Base-by-base conservation (phyloP, 2,797 vertebrate genomes). In the Poecilia velifera region DNA sequence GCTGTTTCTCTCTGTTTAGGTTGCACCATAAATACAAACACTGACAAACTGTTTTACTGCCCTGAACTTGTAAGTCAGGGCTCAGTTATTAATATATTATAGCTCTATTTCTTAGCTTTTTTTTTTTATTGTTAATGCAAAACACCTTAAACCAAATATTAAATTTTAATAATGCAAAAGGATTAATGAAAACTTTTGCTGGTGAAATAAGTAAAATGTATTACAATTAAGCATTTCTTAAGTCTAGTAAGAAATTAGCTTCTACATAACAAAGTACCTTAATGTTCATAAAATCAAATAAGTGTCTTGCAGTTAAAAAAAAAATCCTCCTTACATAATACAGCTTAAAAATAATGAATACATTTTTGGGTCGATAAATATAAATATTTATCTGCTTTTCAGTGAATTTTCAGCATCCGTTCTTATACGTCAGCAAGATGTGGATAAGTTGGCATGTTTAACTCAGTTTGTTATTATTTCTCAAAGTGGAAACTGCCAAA, bases 1-100 rank as follows among this genome's bases (percentile, higher is more conserved):
- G 20, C 51, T 76, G 16, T 72, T 13, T 83, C 43, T 79, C 28
- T 73, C 5, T 74, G 13, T 66, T 28, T 79, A 49, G 14, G 41
- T 25, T 57, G 22, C 36, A 16, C 36, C 13, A 28, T 74, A 41
- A 41, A 9, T 57, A 43, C 25, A 55, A 55, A 74, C 14, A 18
- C 73, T 55, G 36, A n/a, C 39, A 41, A 31, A 22, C 8, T 55
- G 9, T 57, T 55, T n/a, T 55, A 25, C 34, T 55, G 73, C 49
- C n/a, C 53, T 25, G 39, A 9, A 36, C 31, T 4, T 34, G 20
- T 16, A 25, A 20, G 10, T 47, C 6, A 39, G 25, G 25, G 20
- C 13, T 76, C 45, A 6, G 22, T 41, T 41, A 74, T 74, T 55
- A n/a, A 41, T 39, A 55, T 73, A 25, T 39, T 3, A 25, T 25